A percentile compares a stretch with the other conserved stretches of the same genome.
These are phyloP conservation scores for Lithobates sylvaticus DNA, from an alignment of 2,797 vertebrate species.

Conservation along the genomic window DNA sequence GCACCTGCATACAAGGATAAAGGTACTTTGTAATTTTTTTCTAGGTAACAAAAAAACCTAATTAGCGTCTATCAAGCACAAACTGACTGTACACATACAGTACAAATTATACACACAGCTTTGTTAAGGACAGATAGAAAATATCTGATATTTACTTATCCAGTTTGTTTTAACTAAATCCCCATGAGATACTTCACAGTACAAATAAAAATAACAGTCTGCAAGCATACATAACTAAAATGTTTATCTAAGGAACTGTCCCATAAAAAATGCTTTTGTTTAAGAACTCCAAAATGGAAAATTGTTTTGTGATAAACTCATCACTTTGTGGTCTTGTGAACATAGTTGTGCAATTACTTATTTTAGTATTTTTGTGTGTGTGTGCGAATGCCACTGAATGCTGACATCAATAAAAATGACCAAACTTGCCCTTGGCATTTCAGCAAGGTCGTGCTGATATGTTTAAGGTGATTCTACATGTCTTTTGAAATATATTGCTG, in stretches of 20 bases:
- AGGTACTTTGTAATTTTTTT: too few relatives aligned
- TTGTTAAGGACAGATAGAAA: not conserved
- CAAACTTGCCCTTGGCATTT: not conserved
- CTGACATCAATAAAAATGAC: not conserved
- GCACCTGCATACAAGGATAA: too few relatives aligned
- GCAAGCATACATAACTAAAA: not conserved
- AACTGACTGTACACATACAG: not conserved
- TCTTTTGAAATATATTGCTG: not conserved
- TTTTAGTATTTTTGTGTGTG: not conserved
- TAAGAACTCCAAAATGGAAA: not conserved
- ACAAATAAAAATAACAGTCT: not conserved
- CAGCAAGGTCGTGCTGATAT: not conserved
- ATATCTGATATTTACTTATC: not conserved
- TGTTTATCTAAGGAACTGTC: not conserved
- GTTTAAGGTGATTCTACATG: not conserved
- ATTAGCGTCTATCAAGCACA: not conserved
- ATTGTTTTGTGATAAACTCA: not conserved
- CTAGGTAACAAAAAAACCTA: not conserved
- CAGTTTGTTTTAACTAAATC: not conserved
- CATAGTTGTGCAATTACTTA: not conserved
- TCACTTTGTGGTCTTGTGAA: not conserved
- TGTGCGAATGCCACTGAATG: not conserved
- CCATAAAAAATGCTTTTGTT: not conserved
- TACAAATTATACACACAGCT: not conserved
- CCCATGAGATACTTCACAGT: not conserved